Conservation (phyloP, 92 coral and sea anemone species). For the Virgularia gustaviana region DNA sequence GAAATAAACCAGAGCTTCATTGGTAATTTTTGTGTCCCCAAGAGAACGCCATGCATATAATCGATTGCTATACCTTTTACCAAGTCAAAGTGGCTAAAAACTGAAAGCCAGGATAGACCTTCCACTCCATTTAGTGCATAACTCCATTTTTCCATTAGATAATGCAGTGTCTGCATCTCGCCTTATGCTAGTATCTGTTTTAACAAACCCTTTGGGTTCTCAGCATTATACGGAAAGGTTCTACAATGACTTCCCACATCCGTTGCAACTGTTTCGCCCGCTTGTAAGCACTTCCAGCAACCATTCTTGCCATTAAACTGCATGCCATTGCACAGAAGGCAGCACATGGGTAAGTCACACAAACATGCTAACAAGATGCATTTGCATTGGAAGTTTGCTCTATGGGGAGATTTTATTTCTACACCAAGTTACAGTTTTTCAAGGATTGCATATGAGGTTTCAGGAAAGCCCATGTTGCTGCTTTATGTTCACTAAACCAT, state of each 20-base stretch:
- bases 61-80: constrained; percentile 51
- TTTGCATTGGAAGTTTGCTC: constrained; percentile 52
- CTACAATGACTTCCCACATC: constrained; percentile 28
- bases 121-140: constrained; percentile 31
- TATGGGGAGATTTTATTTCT: constrained; percentile 38
- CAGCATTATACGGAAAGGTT: constrained; percentile 38
- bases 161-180: constrained; percentile 31
- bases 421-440: constrained; percentile 55
- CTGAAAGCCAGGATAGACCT: constrained; percentile 34
- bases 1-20: constrained; percentile 57
- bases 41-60: constrained; percentile 67
- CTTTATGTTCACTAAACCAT: constrained; percentile 68
- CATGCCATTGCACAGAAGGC: constrained; percentile 60
- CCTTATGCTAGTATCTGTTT: constrained; percentile 20
- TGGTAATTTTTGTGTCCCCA: constrained; percentile 51
- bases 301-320: constrained; percentile 63
- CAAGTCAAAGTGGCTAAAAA: constrained; percentile 1
- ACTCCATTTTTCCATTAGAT: neutral
- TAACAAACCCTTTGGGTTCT: constrained; percentile 60
- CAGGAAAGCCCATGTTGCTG: constrained; percentile 60
- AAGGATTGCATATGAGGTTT: constrained; percentile 44
- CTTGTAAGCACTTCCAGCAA: constrained; percentile 67
- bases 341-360: constrained; percentile 61
- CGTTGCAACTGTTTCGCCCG: constrained; percentile 49
- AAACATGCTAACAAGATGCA: constrained; percentile 42